Percentiles rank a stretch among this genome's conserved stretches.
Conservation (phyloP, 1,140 invertebrate species). For the Scaptodrosophila lebanonensis region DNA sequence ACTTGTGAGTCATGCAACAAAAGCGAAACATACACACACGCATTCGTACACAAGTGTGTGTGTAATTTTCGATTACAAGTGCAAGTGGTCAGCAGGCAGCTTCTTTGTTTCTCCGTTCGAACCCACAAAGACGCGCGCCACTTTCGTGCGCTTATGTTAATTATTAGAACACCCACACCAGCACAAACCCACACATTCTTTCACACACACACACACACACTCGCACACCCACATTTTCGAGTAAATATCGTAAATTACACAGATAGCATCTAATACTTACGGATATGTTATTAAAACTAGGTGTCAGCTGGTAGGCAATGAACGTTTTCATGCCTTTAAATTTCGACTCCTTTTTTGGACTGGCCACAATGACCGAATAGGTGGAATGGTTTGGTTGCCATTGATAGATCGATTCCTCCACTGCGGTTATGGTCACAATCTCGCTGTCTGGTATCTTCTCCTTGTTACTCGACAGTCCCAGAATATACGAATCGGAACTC, state of each 20-base stretch:
- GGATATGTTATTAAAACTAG: constrained; percentile 96
- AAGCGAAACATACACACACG: constrained; percentile 8
- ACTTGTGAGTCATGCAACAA: constrained; percentile 34
- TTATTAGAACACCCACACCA: neutral
- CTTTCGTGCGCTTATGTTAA: too few relatives aligned
- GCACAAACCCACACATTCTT: constrained; percentile 1
- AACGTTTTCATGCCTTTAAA: constrained; percentile 98
- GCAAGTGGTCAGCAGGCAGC: constrained; percentile 24
- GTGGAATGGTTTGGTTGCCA: constrained; percentile 86
- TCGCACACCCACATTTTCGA: constrained; percentile 17
- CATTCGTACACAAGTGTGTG: neutral
- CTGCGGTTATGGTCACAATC: constrained; percentile 86
- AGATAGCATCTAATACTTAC: constrained; percentile 79
- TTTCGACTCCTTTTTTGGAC: constrained; percentile 97
- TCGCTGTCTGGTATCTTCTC: constrained; percentile 86
- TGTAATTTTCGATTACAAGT: constrained; percentile 6
- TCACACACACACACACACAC: neutral
- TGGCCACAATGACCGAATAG: constrained; percentile 91
- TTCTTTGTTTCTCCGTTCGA: constrained; percentile 30
- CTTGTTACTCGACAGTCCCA: constrained; percentile 84
- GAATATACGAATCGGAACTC: constrained; percentile 85
- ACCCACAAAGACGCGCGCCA: neutral
- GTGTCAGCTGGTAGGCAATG: constrained; percentile 97
- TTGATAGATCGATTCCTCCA: constrained; percentile 81
- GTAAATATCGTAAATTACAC: constrained; percentile 39